Evolutionary conservation across 2,797 vertebrate species (phyloP).

Genomic region (Trematomus bernacchii): DNA sequence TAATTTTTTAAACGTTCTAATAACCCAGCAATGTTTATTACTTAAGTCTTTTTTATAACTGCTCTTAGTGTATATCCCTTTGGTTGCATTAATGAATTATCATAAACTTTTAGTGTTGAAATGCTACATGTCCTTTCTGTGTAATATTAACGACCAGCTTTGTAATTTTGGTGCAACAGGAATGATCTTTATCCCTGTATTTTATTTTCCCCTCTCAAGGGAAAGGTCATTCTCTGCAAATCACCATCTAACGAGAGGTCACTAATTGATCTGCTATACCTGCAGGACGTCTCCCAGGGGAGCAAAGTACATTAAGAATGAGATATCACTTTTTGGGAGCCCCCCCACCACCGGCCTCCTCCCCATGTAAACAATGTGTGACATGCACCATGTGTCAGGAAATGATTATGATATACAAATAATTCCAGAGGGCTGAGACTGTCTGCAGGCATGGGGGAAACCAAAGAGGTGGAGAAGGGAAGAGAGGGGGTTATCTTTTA

Average conservation of each 20-base stretch:
- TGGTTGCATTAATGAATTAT: conserved; percentile 16
- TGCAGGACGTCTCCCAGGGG: conserved; percentile 66
- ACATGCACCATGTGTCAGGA: conserved; percentile 72
- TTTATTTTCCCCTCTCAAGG: conserved; percentile 64
- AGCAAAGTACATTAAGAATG: conserved; percentile 52
- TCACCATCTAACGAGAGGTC: conserved; percentile 77
- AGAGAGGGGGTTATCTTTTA: conserved; percentile 79
- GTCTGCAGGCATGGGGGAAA: conserved; percentile 59
- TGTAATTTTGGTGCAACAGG: conserved; percentile 40
- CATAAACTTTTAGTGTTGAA: conserved; percentile 19
- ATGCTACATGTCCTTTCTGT: conserved; percentile 13
- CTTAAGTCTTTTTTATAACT: not conserved
- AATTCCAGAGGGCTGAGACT: conserved; percentile 68
- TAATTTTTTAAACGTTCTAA: not conserved
- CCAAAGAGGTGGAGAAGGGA: conserved; percentile 61
- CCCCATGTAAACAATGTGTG: conserved; percentile 69
- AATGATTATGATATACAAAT: conserved; percentile 76
- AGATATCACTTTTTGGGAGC: conserved; percentile 46
- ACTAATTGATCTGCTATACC: conserved; percentile 77
- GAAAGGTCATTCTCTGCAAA: conserved; percentile 68
- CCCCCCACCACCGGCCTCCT: not conserved
- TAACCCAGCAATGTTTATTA: not conserved
- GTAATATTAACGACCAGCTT: conserved; percentile 33
- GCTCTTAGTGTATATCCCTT: not conserved
- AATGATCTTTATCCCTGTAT: conserved; percentile 37